A percentile compares a stretch with the other conserved stretches of the same genome.
Evolutionary conservation across 1,140 invertebrate species (phyloP).

Genomic region (Drosophila neocordata): DNA sequence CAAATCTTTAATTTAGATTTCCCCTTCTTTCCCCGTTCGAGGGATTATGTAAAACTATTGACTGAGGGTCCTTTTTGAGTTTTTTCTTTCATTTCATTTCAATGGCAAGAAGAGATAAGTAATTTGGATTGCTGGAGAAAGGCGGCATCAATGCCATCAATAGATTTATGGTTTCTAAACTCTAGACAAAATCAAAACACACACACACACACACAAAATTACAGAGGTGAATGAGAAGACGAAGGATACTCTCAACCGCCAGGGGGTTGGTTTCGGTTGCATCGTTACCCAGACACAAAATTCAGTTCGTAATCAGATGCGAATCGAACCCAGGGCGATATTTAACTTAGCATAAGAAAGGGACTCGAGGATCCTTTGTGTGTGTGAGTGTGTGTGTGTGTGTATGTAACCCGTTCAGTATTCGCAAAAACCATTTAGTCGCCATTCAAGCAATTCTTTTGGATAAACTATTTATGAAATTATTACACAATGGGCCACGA

Average conservation of each 20-base stretch:
- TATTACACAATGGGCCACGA: slow-evolving; percentile 75
- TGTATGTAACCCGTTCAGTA: slow-evolving; percentile 35
- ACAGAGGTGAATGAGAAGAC: slow-evolving; percentile 5
- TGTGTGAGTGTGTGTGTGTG: slow-evolving; percentile 21
- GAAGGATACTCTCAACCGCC: slow-evolving; percentile 19
- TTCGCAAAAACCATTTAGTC: slow-evolving; percentile 63
- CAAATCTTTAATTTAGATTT: neutral
- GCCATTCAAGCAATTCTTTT: slow-evolving; percentile 68
- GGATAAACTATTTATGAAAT: slow-evolving; percentile 81
- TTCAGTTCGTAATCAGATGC: slow-evolving; percentile 12
- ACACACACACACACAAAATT: slow-evolving; percentile 28
- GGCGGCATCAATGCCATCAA: slow-evolving; percentile 77
- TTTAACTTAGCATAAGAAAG: slow-evolving; percentile 63
- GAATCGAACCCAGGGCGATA: slow-evolving; percentile 20
- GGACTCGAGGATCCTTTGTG: slow-evolving; percentile 27
- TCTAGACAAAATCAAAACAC: slow-evolving; percentile 75
- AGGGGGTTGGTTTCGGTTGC: slow-evolving; percentile 54
- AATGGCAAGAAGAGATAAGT: slow-evolving; percentile 63
- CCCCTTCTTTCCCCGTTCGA: slow-evolving; percentile 24
- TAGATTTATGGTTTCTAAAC: slow-evolving; percentile 81
- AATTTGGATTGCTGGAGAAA: slow-evolving; percentile 74
- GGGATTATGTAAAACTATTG: too few relatives aligned
- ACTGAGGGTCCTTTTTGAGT: too few relatives aligned
- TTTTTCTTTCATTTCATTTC: slow-evolving; percentile 24
- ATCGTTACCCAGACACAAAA: slow-evolving; percentile 28